Evolutionary conservation across 2,888 invertebrate species (phyloP).

Genomic region (Chorisops tibialis): DNA sequence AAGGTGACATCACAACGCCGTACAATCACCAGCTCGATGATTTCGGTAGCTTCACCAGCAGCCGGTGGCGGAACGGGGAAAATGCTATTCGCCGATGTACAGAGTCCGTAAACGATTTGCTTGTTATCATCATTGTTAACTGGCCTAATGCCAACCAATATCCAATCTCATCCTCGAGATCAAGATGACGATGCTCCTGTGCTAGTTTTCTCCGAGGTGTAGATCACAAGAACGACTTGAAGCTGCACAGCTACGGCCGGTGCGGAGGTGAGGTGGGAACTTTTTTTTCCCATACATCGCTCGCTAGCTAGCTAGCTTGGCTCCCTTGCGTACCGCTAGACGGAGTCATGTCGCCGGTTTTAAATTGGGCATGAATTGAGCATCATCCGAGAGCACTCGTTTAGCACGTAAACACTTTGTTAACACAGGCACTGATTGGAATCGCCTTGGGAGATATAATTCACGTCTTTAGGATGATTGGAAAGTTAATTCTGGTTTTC

Average conservation of each 20-base stretch:
- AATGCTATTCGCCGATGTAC: neutral
- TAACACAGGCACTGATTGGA: conserved; percentile 21
- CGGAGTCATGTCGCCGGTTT: conserved; percentile 12
- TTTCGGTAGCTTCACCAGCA: too few relatives aligned
- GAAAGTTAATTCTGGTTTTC: conserved; percentile 1
- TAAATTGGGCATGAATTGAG: conserved; percentile 12
- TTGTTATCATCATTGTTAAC: conserved; percentile 11
- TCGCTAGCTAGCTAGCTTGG: neutral
- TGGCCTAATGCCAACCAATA: neutral
- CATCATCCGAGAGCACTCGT: conserved; percentile 7
- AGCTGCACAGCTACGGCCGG: too few relatives aligned
- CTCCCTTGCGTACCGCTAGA: neutral
- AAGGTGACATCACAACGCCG: conserved; percentile 20
- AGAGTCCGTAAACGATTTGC: neutral
- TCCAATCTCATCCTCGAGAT: conserved; percentile 4
- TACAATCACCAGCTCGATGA: conserved; percentile 1
- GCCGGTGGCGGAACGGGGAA: too few relatives aligned
- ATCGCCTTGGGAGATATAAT: conserved; percentile 22
- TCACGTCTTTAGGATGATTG: conserved; percentile 15
- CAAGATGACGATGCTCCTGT: conserved; percentile 12
- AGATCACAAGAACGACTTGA: neutral
- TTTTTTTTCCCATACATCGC: neutral
- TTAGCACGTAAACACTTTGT: conserved; percentile 24
- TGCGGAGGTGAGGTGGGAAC: neutral
- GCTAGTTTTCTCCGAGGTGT: conserved; percentile 11